These are phyloP conservation scores for Betta splendens DNA, from an alignment of 2,797 vertebrate genomes.

Conservation along the genomic window DNA sequence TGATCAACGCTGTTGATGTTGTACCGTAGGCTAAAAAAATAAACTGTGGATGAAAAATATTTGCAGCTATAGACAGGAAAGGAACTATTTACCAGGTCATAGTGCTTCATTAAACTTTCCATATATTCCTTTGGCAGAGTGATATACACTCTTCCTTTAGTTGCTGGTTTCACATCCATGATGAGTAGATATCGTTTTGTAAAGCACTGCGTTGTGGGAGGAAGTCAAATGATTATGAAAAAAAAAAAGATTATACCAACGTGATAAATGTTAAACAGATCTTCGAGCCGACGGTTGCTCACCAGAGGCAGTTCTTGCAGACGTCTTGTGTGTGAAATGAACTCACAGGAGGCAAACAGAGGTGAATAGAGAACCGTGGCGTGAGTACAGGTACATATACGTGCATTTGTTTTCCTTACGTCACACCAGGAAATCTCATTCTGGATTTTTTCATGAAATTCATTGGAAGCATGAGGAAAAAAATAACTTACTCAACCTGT, in stretches of 20 bases:
- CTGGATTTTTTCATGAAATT: background rate
- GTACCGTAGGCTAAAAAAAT: background rate
- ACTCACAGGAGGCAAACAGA: background rate
- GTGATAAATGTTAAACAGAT: background rate
- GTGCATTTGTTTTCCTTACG: too few relatives aligned
- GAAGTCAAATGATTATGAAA: background rate
- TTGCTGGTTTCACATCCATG: background rate
- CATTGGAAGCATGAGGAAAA: background rate
- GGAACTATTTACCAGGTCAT: slow-evolving; percentile 56
- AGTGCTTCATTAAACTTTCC: slow-evolving; percentile 16
- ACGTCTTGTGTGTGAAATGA: background rate
- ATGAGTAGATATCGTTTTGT: background rate
- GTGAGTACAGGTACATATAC: background rate
- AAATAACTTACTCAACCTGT: slow-evolving; percentile 8
- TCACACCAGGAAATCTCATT: background rate
- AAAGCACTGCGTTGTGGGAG: background rate
- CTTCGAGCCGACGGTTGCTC: slow-evolving; percentile 17
- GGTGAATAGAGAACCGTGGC: background rate
- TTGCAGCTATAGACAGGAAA: background rate
- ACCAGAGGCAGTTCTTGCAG: slow-evolving; percentile 18
- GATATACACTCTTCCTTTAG: slow-evolving; percentile 43
- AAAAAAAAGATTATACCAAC: background rate
- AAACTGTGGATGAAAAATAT: background rate
- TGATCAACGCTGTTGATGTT: too few relatives aligned
- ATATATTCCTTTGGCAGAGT: slow-evolving; percentile 47